Evolutionary conservation across 2,797 vertebrate species (phyloP).

Genomic region (Spea hammondii): DNA sequence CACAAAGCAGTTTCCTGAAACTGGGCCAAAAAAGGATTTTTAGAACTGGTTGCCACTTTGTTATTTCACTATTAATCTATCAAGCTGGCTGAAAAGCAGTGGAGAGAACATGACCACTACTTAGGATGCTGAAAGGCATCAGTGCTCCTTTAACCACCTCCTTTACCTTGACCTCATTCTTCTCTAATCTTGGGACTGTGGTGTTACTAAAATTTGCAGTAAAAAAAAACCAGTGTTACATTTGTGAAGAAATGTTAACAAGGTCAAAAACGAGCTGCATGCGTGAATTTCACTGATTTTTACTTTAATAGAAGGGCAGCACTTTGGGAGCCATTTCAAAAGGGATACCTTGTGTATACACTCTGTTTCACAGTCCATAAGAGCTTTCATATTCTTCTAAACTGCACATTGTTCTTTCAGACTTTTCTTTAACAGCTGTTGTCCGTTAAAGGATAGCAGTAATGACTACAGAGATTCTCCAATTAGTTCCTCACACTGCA

Average conservation of each 20-base stretch:
- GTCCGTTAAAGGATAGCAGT: constrained; percentile 25
- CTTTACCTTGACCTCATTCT: no score
- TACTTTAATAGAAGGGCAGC: neutral
- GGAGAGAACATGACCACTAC: no score
- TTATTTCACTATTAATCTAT: no score
- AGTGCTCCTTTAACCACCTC: no score
- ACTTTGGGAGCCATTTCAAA: constrained; percentile 11
- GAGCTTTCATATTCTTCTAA: constrained; percentile 14
- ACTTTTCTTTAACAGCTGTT: constrained; percentile 36
- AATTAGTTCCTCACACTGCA: constrained; percentile 49
- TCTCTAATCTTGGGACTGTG: no score
- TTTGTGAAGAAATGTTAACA: neutral
- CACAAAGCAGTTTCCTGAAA: no score
- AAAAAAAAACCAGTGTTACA: neutral
- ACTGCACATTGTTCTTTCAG: constrained; percentile 23
- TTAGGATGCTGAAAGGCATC: no score
- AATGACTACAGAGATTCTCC: constrained; percentile 51
- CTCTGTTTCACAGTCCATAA: neutral
- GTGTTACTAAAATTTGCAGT: no score
- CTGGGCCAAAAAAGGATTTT: no score
- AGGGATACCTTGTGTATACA: neutral
- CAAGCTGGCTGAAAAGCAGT: no score
- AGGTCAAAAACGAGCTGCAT: neutral
- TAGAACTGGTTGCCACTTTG: no score
- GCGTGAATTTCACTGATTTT: neutral